Conservation (phyloP, 2,797 vertebrate species). For the Pachyuromys duprasi region DNA sequence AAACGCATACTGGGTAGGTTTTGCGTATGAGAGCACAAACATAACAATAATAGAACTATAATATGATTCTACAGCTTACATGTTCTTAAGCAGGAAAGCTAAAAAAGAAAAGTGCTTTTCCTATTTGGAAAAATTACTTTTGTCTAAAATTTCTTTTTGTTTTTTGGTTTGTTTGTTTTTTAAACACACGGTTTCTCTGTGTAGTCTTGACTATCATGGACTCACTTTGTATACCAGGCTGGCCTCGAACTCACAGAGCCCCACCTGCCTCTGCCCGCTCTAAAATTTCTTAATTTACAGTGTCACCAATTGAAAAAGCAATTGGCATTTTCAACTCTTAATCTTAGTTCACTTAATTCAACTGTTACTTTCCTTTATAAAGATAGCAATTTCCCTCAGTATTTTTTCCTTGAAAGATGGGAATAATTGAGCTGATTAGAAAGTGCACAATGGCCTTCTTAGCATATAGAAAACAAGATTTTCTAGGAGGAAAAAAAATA, state of each 20-base stretch:
- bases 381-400: background rate
- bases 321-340: background rate
- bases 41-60: background rate
- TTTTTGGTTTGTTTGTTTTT: too few species aligned
- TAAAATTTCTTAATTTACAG: background rate
- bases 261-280: too few species aligned
- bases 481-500: too few species aligned
- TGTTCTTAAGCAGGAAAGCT: background rate
- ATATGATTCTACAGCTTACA: background rate
- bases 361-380: background rate
- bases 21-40: background rate
- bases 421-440: background rate
- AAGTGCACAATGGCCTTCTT: background rate
- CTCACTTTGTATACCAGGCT: too few species aligned
- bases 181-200: too few species aligned
- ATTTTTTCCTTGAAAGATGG: slow-evolving; percentile 16
- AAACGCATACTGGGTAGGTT: fast-evolving
- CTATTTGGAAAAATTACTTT: slow-evolving; percentile 8
- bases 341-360: background rate
- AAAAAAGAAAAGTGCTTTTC: background rate
- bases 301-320: background rate
- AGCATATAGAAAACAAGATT: background rate
- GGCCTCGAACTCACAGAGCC: too few species aligned
- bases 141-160: background rate
- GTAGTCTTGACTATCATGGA: too few species aligned